A percentile compares a stretch with the other conserved stretches of the same genome.
phyloP scores from a whole-genome alignment of 2,888 invertebrate species.

The Neoascia interrupta region DNA sequence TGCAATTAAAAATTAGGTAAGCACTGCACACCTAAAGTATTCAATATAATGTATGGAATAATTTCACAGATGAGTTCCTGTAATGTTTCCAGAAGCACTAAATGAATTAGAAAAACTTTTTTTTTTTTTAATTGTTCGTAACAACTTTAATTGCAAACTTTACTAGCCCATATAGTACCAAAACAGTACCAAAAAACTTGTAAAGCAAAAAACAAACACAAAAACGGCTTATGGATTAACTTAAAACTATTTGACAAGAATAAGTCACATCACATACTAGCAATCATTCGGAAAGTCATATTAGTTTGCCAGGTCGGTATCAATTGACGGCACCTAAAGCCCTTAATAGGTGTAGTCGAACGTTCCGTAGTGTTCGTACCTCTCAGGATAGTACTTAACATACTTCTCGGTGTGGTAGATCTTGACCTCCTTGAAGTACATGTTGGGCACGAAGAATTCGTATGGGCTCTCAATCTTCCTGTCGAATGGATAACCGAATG shows the following conservation, averaged over 20 bases:
- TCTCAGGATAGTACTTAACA: constrained; percentile 59
- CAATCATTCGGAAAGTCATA: too few species aligned
- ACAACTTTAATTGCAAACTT: constrained; percentile 54
- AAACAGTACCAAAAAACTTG: constrained; percentile 3
- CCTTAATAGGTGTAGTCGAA: constrained; percentile 49
- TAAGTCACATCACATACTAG: constrained; percentile 28
- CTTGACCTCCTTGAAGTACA: constrained; percentile 82
- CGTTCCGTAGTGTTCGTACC: constrained; percentile 42
- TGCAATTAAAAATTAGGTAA: too few species aligned
- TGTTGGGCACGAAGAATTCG: constrained; percentile 82
- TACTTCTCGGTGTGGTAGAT: constrained; percentile 70
- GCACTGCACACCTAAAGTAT: too few species aligned
- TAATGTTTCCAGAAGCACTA: too few species aligned
- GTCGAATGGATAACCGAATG: constrained; percentile 87
- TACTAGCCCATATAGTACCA: too few species aligned
- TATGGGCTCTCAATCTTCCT: constrained; percentile 82
- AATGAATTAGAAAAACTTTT: too few species aligned
- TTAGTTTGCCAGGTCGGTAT: too few species aligned
- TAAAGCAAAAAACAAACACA: background rate
- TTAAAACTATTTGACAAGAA: constrained; percentile 22
- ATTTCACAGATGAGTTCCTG: too few species aligned
- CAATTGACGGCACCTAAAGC: too few species aligned
- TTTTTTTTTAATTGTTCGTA: constrained; percentile 41
- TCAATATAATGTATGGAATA: too few species aligned
- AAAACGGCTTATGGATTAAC: background rate